Base-by-base conservation (phyloP, 2,888 invertebrate genomes). In the Oxystoma pomonae region DNA sequence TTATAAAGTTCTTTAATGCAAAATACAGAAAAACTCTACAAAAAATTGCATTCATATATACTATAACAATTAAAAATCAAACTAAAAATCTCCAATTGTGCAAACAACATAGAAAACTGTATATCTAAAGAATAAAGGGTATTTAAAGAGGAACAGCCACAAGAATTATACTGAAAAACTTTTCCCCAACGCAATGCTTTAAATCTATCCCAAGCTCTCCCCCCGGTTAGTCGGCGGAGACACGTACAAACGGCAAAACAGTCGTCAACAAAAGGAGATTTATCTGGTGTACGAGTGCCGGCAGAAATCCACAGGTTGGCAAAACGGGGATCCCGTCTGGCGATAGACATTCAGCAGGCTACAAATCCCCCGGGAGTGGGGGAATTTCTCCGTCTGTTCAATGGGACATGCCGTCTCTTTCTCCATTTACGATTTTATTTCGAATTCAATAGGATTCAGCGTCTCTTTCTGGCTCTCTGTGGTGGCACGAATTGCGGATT, bases 241-340 rank as follows among this genome's bases (percentile, higher is more conserved):
- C 62, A 60, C 64, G 65, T 61, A 65, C 67, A 67, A 67, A 65
- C 61, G 67, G 65, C 65, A 64, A 67, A 67, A 67, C 66, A 67
- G 67, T 67, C 67, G 67, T 67, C 67, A 65, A 65, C 65, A 67
- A 66, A 67, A 72, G 71, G 75, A 78, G 78, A 78, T 80, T 79
- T 79, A 79, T 80, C 77, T 76, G 71, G 59, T 64, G 56, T 58
- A 55, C 60, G 62, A 62, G 67, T 60, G 64, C 64, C 63, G 19
- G 61, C 59, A 63, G 74, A 77, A 80, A 80, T 79, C 80, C 79
- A 80, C 80, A 80, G 78, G 79, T 80, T 79, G 79, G 70, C 65
- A 62, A 71, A 68, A 72, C 73, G 74, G 35, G 76, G 74, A 73
- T 72, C 75, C 76, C 74, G 77, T 77, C 77, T 77, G 77, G 76